Percentiles rank a stretch among this genome's conserved stretches.
Conservation (phyloP, 1,140 invertebrate genomes). For the Paralvinella palmiformis region DNA sequence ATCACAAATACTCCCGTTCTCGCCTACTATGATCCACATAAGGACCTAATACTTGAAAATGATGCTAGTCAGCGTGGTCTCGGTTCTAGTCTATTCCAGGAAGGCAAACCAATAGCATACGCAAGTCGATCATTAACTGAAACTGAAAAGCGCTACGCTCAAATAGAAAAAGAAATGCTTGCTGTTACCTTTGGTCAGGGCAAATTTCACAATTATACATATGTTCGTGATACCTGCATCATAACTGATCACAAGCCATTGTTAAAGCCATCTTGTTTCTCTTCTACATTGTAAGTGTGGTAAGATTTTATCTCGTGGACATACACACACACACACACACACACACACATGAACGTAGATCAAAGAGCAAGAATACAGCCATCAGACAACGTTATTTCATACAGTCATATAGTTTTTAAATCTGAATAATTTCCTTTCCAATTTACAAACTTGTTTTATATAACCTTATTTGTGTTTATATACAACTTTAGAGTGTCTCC, state of each 20-base stretch:
- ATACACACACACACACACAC: too few relatives aligned
- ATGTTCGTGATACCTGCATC: slow-evolving; percentile 33
- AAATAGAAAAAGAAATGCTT: slow-evolving; percentile 52
- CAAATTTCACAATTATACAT: slow-evolving; percentile 45
- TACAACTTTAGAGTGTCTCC: too few relatives aligned
- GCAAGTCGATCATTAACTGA: slow-evolving; percentile 35
- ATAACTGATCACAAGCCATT: slow-evolving; percentile 46
- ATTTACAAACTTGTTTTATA: too few relatives aligned
- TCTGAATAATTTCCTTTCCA: too few relatives aligned
- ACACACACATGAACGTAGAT: too few relatives aligned
- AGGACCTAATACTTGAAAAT: slow-evolving; percentile 26
- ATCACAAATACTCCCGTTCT: slow-evolving; percentile 23
- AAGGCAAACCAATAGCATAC: slow-evolving; percentile 47
- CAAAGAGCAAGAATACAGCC: too few relatives aligned
- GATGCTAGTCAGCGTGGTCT: slow-evolving; percentile 37
- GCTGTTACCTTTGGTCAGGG: slow-evolving; percentile 50
- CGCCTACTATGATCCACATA: slow-evolving; percentile 26
- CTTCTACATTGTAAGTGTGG: too few relatives aligned
- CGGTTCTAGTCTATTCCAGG: slow-evolving; percentile 49
- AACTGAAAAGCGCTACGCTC: slow-evolving; percentile 41
- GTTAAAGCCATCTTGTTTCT: too few relatives aligned
- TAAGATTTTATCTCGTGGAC: too few relatives aligned
- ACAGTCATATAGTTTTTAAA: too few relatives aligned
- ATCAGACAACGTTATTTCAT: too few relatives aligned
- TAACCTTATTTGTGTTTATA: too few relatives aligned